Conservation (phyloP, 2,888 invertebrate species). For the Meloe dianella region DNA sequence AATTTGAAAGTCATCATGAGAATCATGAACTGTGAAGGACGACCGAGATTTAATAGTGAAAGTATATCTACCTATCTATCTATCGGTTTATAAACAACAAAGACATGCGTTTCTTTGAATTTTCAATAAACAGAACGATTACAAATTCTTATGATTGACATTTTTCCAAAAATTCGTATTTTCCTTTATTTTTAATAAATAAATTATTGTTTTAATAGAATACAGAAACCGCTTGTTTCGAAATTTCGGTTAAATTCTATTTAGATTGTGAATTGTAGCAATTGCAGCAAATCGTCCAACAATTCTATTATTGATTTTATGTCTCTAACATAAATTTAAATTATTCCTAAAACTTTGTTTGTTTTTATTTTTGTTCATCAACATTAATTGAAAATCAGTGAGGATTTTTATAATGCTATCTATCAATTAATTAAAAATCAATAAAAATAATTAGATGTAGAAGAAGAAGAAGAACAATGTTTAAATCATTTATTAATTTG, state of each 20-base stretch:
- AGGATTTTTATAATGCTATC: too few species aligned
- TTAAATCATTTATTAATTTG: background rate
- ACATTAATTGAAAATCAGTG: too few species aligned
- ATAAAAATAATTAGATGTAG: too few species aligned
- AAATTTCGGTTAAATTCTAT: slow-evolving; percentile 29
- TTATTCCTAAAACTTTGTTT: slow-evolving; percentile 25
- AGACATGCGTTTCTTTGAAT: background rate
- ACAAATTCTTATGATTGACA: too few species aligned
- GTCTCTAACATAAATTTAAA: slow-evolving; percentile 22
- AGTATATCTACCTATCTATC: too few species aligned
- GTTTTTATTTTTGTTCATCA: background rate
- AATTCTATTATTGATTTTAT: slow-evolving; percentile 28
- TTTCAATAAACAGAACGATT: too few species aligned
- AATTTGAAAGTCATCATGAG: slow-evolving; percentile 33
- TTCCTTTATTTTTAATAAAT: background rate
- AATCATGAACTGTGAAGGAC: slow-evolving; percentile 38
- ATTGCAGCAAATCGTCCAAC: slow-evolving; percentile 21
- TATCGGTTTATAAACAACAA: slow-evolving; percentile 14
- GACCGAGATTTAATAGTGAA: slow-evolving; percentile 34
- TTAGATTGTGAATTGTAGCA: slow-evolving; percentile 24
- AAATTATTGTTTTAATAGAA: slow-evolving; percentile 1
- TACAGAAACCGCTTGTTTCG: slow-evolving; percentile 1
- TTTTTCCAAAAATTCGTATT: too few species aligned
- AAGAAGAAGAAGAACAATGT: too few species aligned
- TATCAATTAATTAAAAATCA: too few species aligned